Evolutionary conservation across 2,888 invertebrate species (phyloP).

Genomic region (Nomada flava): DNA sequence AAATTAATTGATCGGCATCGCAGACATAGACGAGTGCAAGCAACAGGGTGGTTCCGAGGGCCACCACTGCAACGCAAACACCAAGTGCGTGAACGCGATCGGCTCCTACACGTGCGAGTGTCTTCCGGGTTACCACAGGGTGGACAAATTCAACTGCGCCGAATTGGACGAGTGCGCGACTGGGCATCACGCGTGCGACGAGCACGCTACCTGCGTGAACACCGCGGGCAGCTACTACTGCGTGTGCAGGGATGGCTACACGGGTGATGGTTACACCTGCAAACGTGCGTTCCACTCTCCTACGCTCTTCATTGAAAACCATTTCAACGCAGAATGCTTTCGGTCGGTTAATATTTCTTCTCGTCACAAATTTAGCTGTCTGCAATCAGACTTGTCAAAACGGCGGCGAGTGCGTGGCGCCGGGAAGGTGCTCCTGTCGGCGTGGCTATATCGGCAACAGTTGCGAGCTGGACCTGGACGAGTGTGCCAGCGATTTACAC

Average conservation of each 20-base stretch:
- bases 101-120: conserved; percentile 95
- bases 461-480: conserved; percentile 95
- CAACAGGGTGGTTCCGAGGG: conserved; percentile 91
- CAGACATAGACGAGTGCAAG: conserved; percentile 95
- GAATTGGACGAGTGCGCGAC: conserved; percentile 92
- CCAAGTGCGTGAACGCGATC: conserved; percentile 92
- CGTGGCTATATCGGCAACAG: conserved; percentile 92
- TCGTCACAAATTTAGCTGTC: conserved; percentile 86
- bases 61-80: conserved; percentile 94
- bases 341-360: too few species aligned
- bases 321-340: background rate
- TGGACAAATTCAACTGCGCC: conserved; percentile 92
- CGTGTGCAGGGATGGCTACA: conserved; percentile 89
- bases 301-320: too few species aligned
- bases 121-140: conserved; percentile 90
- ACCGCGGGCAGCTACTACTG: conserved; percentile 93
- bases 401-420: conserved; percentile 92
- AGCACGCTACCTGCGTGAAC: conserved; percentile 92
- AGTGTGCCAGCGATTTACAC: conserved; percentile 90
- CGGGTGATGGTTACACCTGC: conserved; percentile 92
- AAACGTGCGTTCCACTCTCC: conserved; percentile 85
- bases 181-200: conserved; percentile 90
- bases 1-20: conserved; percentile 1
- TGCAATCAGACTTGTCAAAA: conserved; percentile 93
- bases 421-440: conserved; percentile 92